Base-by-base conservation (phyloP, 2,113 vertebrate species). In the Entelurus aequoreus region DNA sequence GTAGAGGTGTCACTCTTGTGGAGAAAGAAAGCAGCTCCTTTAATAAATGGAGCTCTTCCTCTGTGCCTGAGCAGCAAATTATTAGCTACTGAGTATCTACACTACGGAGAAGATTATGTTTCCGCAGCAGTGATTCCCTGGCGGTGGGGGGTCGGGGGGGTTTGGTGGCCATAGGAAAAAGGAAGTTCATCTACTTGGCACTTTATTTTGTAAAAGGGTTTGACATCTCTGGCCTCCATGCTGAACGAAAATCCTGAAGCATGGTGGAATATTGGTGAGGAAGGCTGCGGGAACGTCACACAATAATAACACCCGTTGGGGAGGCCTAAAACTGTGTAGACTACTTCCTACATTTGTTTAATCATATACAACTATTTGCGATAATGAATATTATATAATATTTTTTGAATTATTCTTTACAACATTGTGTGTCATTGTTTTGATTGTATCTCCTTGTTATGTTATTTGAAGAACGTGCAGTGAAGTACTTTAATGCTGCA, bases 31-130 rank as follows among this genome's bases (percentile, higher is more conserved):
- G 66, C 68, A 73, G 66, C 68, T 76, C 68, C 69, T 83, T 79
- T 81, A 86, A 83, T 83, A 79, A 88, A 82, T 75, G 71, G 75
- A 77, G 65, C 72, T 79, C 82, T 86, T 85, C 81, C 82, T 85
- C 75, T 76, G 66, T 78, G 79, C 51, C 66, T 61, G 63, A 82
- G 66, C 72, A 66, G 68, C 59, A 11, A 75, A 73, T 81, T 83
- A 84, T 81, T 82, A 86, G 79, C 81, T 74, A 78, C 73, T 69
- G 76, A 87, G 77, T 71, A 79, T 67, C 83, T 69, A 60, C 57
- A 66, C 76, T 71, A 60, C 8, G 46, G 67, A 81, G 48, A 8
- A 3, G 63, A 66, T 53, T 73, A 55, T 54, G 55, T 75, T 78
- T 76, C 74, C 62, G 76, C 51, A 5, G 63, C 56, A 12, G 65